Conservation (phyloP, 2,888 invertebrate species). For the Rosalia funebris region DNA sequence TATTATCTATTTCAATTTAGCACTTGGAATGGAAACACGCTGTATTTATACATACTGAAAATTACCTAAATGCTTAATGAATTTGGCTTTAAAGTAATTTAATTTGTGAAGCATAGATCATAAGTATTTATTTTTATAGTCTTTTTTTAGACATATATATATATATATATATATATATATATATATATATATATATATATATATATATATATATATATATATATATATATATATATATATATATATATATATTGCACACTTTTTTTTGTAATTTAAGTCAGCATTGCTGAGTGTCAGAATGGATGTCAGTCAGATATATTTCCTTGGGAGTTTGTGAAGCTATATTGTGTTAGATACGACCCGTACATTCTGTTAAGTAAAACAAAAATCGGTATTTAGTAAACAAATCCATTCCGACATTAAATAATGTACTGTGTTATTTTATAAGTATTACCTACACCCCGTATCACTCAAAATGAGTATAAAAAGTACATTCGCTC, state of each 20-base stretch:
- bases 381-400: neutral
- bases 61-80: slow-evolving; percentile 1
- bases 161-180: too few species aligned
- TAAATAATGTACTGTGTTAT: neutral
- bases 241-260: neutral
- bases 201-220: slow-evolving; percentile 12
- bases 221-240: slow-evolving; percentile 1
- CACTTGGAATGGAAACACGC: too few species aligned
- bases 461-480: slow-evolving; percentile 7
- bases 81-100: slow-evolving; percentile 18
- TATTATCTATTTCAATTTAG: too few species aligned
- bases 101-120: too few species aligned
- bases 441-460: slow-evolving; percentile 15
- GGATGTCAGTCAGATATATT: too few species aligned
- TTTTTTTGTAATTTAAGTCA: neutral
- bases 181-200: slow-evolving; percentile 3
- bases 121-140: too few species aligned
- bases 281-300: too few species aligned
- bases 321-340: too few species aligned
- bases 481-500: slow-evolving; percentile 4
- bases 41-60: too few species aligned
- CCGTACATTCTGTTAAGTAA: too few species aligned
- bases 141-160: too few species aligned
- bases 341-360: too few species aligned
- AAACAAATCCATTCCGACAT: neutral